Evolutionary conservation across 2,888 invertebrate species (phyloP).

Genomic region (Tetranychus piercei): DNA sequence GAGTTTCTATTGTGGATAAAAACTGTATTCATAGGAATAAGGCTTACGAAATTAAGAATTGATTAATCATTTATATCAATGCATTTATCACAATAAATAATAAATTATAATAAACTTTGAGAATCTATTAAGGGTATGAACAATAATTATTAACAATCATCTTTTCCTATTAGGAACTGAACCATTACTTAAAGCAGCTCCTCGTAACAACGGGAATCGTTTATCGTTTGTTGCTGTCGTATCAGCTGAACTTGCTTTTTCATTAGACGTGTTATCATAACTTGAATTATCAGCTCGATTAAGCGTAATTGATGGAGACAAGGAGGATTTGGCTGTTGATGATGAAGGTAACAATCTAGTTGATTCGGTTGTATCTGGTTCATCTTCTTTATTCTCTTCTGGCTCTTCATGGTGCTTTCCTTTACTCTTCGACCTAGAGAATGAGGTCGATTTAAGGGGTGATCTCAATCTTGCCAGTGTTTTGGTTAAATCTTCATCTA

Average conservation of each 20-base stretch:
- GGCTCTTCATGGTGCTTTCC: not conserved
- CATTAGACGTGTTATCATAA: not conserved
- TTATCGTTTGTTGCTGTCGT: conserved; percentile 17
- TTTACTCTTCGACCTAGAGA: not conserved
- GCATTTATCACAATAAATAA: too few relatives aligned
- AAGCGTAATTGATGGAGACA: not conserved
- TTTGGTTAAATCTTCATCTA: not conserved
- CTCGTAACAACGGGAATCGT: conserved; percentile 24
- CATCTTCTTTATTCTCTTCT: not conserved
- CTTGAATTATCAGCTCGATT: conserved; percentile 7
- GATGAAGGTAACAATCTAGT: not conserved
- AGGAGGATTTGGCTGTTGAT: not conserved
- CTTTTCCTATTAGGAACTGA: conserved; percentile 12
- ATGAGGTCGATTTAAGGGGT: not conserved
- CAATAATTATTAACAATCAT: not conserved
- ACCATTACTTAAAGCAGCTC: conserved; percentile 23
- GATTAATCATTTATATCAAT: too few relatives aligned
- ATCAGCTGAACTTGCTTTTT: not conserved
- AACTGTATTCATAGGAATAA: too few relatives aligned
- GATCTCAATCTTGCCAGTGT: not conserved
- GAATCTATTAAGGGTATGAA: too few relatives aligned
- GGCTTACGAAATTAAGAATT: too few relatives aligned
- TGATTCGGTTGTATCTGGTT: not conserved
- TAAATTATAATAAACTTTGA: too few relatives aligned
- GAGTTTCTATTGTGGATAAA: too few relatives aligned